Percentiles rank a stretch among this genome's conserved stretches.
These are phyloP conservation scores for Pterostichus niger DNA, from an alignment of 2,888 invertebrate species.

Conservation along the genomic window DNA sequence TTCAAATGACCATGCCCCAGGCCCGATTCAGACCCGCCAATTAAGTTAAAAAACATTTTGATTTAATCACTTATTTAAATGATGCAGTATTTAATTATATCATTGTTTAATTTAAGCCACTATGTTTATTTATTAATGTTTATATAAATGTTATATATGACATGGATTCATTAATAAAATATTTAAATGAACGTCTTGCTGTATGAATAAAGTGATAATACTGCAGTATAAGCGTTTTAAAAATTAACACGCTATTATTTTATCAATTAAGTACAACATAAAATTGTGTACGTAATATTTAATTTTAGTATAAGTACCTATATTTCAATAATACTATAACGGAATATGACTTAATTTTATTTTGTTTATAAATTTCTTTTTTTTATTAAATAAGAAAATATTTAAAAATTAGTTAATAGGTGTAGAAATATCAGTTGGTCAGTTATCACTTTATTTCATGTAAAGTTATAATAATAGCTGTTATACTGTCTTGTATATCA, in stretches of 20 bases:
- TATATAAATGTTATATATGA: not conserved
- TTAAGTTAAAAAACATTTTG: no score
- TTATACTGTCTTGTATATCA: not conserved
- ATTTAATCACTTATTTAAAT: not conserved
- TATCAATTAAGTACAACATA: not conserved
- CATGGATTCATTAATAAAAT: not conserved
- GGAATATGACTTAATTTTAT: not conserved
- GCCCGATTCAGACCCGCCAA: no score
- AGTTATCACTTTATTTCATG: no score
- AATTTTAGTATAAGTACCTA: not conserved
- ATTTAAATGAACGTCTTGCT: conserved; percentile 9
- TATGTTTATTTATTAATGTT: not conserved
- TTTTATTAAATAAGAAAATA: no score
- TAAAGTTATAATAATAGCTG: no score
- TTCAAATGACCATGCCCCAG: no score
- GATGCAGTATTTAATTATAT: not conserved
- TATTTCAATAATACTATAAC: not conserved
- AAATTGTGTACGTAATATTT: conserved; percentile 4
- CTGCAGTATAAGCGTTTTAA: conserved; percentile 18
- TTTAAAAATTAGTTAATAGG: not conserved
- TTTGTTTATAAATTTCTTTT: no score
- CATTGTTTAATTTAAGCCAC: not conserved
- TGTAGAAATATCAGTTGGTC: no score
- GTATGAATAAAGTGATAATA: conserved; percentile 1
- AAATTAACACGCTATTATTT: conserved; percentile 14